A percentile compares a stretch with the other conserved stretches of the same genome.
Conservation (phyloP, 2,113 vertebrate species). For the Sinocyclocheilus grahami region DNA sequence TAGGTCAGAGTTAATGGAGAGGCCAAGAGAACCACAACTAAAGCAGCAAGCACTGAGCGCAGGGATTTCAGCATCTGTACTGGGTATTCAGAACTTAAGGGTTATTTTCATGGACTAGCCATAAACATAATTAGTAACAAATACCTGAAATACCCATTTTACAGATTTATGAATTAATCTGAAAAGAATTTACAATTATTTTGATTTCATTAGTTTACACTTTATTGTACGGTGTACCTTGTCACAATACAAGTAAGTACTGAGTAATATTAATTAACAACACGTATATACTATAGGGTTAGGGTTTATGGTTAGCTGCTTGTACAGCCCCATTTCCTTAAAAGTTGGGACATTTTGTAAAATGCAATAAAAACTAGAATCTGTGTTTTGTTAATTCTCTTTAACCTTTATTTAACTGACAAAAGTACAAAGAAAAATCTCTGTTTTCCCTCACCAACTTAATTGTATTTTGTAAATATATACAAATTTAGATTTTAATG, state of each 20-base stretch:
- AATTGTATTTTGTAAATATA: too few species aligned
- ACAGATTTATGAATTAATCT: not conserved
- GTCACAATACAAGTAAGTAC: not conserved
- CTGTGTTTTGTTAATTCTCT: too few species aligned
- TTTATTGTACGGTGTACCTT: not conserved
- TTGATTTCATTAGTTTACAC: not conserved
- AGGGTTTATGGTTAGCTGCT: not conserved
- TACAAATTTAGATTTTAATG: too few species aligned
- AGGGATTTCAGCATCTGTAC: not conserved
- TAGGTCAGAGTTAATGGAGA: constrained; percentile 3
- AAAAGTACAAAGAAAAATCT: too few species aligned
- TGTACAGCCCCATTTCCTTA: too few species aligned
- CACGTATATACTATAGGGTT: not conserved
- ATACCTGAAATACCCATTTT: constrained; percentile 1
- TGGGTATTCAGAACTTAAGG: not conserved
- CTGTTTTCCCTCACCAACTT: too few species aligned
- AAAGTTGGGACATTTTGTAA: too few species aligned
- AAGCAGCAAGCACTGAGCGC: not conserved
- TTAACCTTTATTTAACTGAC: too few species aligned
- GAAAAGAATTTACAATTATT: not conserved
- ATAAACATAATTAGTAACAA: not conserved
- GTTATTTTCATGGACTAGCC: not conserved
- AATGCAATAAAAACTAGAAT: too few species aligned
- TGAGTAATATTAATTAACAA: not conserved
- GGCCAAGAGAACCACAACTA: not conserved